Evolutionary conservation across 2,888 invertebrate species (phyloP).

Genomic region (Macrosiphum euphorbiae): DNA sequence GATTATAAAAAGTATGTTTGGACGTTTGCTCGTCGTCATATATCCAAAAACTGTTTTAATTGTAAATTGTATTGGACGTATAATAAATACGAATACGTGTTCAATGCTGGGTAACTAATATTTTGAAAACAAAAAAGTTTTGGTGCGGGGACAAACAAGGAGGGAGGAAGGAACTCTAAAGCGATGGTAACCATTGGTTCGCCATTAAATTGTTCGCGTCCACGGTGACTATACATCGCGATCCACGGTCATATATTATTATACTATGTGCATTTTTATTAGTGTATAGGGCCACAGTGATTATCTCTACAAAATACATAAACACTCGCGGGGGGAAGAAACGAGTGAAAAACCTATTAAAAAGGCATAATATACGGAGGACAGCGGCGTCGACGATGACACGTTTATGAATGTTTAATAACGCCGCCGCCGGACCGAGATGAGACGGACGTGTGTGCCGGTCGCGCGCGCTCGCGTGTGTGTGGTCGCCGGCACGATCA

Average conservation of each 20-base stretch:
- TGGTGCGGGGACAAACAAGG: neutral
- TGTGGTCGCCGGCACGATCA: constrained; percentile 23
- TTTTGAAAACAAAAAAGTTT: neutral
- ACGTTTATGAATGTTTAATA: constrained; percentile 14
- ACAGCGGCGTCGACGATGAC: constrained; percentile 3
- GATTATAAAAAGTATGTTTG: neutral
- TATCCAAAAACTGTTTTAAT: too few species aligned
- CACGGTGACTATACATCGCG: neutral
- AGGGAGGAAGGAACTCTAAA: neutral
- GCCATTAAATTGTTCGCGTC: neutral
- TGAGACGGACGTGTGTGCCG: constrained; percentile 30
- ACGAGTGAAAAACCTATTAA: constrained; percentile 12
- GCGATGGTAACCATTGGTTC: neutral
- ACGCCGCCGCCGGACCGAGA: constrained; percentile 9
- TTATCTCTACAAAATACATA: neutral
- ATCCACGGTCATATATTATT: neutral
- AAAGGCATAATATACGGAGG: neutral
- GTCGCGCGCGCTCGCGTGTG: constrained; percentile 18
- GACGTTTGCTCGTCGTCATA: too few species aligned
- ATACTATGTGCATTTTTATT: neutral
- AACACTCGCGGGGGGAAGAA: neutral
- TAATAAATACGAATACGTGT: neutral
- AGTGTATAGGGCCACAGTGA: neutral
- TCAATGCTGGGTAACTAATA: neutral
- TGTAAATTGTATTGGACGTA: neutral